Percentiles rank a stretch among this genome's conserved stretches.
phyloP scores from a whole-genome alignment of 1,140 invertebrate genomes.

The Macrotrachela quadricornifera region DNA sequence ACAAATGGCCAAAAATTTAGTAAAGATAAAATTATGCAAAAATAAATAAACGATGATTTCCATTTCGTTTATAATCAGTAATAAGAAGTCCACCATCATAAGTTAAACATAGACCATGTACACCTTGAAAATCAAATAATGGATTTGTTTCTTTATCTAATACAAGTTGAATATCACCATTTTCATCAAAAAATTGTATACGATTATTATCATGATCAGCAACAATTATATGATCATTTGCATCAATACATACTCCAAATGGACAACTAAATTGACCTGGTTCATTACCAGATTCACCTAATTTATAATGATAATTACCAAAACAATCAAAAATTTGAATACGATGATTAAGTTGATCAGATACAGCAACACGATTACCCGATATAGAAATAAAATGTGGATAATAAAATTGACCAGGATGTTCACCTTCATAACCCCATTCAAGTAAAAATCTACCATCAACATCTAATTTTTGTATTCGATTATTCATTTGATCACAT shows the following conservation, averaged over 20 bases:
- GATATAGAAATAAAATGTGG: slow-evolving; percentile 70
- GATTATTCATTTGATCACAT: slow-evolving; percentile 95
- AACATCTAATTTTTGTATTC: slow-evolving; percentile 82
- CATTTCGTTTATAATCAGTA: too few species aligned
- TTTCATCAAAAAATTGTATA: slow-evolving; percentile 82
- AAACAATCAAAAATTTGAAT: slow-evolving; percentile 24
- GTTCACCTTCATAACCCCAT: slow-evolving; percentile 80
- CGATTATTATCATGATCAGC: slow-evolving; percentile 97
- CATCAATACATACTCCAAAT: slow-evolving; percentile 90
- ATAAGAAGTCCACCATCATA: too few species aligned
- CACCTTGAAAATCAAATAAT: too few species aligned
- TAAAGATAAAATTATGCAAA: too few species aligned
- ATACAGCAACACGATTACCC: slow-evolving; percentile 20
- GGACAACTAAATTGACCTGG: slow-evolving; percentile 70
- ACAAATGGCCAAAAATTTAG: too few species aligned
- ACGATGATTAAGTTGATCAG: slow-evolving; percentile 39
- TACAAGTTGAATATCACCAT: slow-evolving; percentile 37
- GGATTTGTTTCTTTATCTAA: too few species aligned
- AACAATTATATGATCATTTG: slow-evolving; percentile 86
- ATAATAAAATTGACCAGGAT: slow-evolving; percentile 86
- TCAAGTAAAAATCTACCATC: slow-evolving; percentile 91
- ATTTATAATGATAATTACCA: slow-evolving; percentile 20
- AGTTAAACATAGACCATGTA: too few species aligned
- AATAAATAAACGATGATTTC: too few species aligned
- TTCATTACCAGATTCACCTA: slow-evolving; percentile 18